These are phyloP conservation scores for Linyphia triangularis DNA, from an alignment of 2,888 invertebrate genomes.

Conservation along the genomic window DNA sequence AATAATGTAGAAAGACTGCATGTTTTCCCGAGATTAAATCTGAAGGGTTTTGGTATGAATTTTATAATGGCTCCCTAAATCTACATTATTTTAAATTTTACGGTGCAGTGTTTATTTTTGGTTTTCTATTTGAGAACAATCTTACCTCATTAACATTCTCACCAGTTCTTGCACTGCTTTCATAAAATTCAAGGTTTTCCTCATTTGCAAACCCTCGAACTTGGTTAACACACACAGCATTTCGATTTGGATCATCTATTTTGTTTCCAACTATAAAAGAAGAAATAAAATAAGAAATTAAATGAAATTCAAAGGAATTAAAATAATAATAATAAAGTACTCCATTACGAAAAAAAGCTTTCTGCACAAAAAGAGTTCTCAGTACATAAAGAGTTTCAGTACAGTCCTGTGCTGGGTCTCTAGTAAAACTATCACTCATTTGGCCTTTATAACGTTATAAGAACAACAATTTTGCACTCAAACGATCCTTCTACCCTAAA, in stretches of 20 bases:
- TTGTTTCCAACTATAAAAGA: conserved; percentile 41
- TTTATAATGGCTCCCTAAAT: not conserved
- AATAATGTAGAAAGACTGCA: not conserved
- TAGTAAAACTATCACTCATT: not conserved
- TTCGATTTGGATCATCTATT: conserved; percentile 4
- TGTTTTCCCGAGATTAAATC: not conserved
- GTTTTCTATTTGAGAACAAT: no score
- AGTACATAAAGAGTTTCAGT: no score
- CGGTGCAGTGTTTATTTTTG: not conserved
- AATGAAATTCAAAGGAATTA: not conserved
- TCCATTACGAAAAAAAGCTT: not conserved
- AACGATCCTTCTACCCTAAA: no score
- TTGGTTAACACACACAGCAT: not conserved
- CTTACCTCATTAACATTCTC: conserved; percentile 30
- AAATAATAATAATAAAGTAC: not conserved
- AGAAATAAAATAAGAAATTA: not conserved
- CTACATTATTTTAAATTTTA: not conserved
- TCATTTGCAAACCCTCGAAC: not conserved
- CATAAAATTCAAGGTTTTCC: conserved; percentile 3
- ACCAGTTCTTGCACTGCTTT: conserved; percentile 34
- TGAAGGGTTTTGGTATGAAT: not conserved
- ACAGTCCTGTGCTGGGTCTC: not conserved
- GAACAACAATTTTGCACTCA: no score
- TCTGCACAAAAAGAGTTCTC: no score
- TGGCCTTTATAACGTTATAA: no score